These are phyloP conservation scores for Dasysyrphus tricinctus DNA, from an alignment of 2,888 invertebrate species.

Conservation along the genomic window DNA sequence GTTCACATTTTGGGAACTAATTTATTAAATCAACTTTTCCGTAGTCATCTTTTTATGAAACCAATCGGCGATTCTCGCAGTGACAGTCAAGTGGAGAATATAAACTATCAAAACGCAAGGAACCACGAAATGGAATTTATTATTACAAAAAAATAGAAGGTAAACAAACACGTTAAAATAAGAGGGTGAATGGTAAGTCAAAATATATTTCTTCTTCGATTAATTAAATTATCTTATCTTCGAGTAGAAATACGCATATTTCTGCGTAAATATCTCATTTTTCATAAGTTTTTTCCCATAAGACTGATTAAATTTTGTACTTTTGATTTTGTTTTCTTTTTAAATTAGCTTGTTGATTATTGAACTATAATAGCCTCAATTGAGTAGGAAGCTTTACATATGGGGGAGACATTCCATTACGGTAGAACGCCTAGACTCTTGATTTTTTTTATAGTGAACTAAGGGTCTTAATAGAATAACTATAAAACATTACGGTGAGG, in stretches of 20 bases:
- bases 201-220: not conserved
- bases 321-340: not conserved
- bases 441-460: no score
- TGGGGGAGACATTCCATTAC: no score
- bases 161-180: not conserved
- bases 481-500: no score
- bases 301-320: not conserved
- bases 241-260: not conserved
- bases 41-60: not conserved
- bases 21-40: not conserved
- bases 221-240: not conserved
- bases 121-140: not conserved
- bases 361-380: no score
- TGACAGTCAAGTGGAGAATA: not conserved
- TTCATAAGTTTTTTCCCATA: not conserved
- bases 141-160: not conserved
- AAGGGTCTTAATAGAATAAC: no score
- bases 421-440: no score
- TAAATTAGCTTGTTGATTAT: no score
- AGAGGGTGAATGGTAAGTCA: not conserved
- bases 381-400: no score
- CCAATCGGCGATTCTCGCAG: not conserved
- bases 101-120: not conserved
- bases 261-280: not conserved
- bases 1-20: not conserved